Percentiles rank a stretch among this genome's conserved stretches.
phyloP scores from a whole-genome alignment of 1,140 invertebrate species.

The Lysiphlebus fabarum region DNA sequence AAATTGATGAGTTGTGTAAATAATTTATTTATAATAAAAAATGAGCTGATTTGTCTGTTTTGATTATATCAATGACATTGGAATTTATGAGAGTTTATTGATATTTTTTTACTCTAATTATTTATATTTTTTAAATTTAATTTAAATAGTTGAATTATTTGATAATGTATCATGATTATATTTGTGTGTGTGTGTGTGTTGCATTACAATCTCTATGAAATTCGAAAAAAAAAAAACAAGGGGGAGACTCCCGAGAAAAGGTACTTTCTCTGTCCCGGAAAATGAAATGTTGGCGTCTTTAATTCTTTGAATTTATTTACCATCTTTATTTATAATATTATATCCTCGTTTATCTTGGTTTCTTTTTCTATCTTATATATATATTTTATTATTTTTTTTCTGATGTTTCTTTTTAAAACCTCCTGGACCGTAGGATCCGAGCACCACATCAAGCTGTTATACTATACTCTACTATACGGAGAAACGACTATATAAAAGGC shows the following conservation, averaged over 20 bases:
- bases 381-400: slow-evolving; percentile 10
- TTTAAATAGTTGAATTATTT: too few species aligned
- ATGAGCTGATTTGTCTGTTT: too few species aligned
- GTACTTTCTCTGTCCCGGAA: slow-evolving; percentile 32
- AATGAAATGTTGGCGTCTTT: slow-evolving; percentile 27
- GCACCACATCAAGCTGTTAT: slow-evolving; percentile 14
- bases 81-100: too few species aligned
- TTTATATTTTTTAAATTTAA: too few species aligned
- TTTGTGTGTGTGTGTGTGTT: too few species aligned
- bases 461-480: slow-evolving; percentile 8
- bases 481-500: neutral
- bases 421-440: neutral
- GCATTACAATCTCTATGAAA: too few species aligned
- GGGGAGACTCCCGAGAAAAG: slow-evolving; percentile 21
- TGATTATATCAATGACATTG: too few species aligned
- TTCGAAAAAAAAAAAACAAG: too few species aligned
- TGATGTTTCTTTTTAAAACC: slow-evolving; percentile 8
- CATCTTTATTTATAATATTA: slow-evolving; percentile 11
- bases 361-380: slow-evolving; percentile 10
- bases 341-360: neutral
- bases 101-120: too few species aligned
- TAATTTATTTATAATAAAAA: too few species aligned
- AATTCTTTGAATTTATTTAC: slow-evolving; percentile 28
- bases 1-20: too few species aligned
- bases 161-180: too few species aligned